Evolutionary conservation across 2,888 invertebrate genomes (phyloP), one percentile per base, ranked within the genome.

Genomic region (Nycteola revayana): DNA sequence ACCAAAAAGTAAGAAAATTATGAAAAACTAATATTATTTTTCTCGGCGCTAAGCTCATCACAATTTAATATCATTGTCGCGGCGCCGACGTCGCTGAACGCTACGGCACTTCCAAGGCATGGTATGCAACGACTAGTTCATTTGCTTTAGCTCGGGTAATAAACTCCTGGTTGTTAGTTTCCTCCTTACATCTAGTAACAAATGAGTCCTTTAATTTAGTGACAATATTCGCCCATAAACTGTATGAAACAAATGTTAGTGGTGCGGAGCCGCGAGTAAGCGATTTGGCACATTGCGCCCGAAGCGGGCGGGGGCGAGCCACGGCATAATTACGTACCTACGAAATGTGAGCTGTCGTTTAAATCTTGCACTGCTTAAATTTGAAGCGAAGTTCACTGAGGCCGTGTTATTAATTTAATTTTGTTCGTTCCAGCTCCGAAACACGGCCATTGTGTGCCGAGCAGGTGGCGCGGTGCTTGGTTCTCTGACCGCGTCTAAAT

Each of bases 231-330:
- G 11, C 35, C 22, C 35, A 30, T 43, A 32, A 45, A 54, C 41
- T 41, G 34, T 43, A 37, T 28, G 37, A 40, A 54, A 60, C 66
- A 71, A 60, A 61, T 68, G 65, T 79, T 83, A 75, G 66, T 46
- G 60, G 62, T 55, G 46, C 55, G 60, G 70, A 66, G 72, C 67
- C 73, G 77, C 81, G 82, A 83, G 75, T 82, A 85, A 84, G 82
- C 85, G 86, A 83, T 85, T 86, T 84, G 83, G 85, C 83, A 84
- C 85, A 82, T 80, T 74, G 81, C 81, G 75, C 82, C 66, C 72
- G 71, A 54, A 61, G 61, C 66, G 60, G 66, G 63, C 68, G 69
- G 69, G 53, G 69, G 66, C 75, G 69, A 72, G 67, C 75, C 77
- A 62, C 76, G 72, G 70, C 67, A 81, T 86, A 86, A 86, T 85